Base-by-base conservation (phyloP, 2,113 vertebrate genomes). In the Syrrhaptes paradoxus region DNA sequence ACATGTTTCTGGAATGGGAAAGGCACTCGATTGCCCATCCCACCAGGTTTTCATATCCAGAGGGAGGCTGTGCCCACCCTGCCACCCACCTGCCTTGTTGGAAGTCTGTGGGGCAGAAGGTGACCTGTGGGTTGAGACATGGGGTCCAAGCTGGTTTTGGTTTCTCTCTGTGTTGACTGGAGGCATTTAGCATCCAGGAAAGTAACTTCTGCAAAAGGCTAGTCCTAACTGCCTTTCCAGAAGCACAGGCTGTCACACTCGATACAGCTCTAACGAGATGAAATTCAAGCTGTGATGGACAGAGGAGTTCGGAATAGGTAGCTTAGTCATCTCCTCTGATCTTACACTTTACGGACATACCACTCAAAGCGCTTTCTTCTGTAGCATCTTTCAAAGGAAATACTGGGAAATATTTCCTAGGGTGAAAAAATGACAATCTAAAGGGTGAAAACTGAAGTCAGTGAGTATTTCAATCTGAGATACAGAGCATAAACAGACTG, bases 381-480 rank as follows among this genome's bases (percentile, higher is more conserved):
- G 51, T 18, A 49, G 29, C 26, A 31, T 58, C 57, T 59, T 87
- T 86, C 78, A 90, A 70, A 87, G 78, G 57, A 62, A 87, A 90
- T 38, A 32, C 51, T 11, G 65, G 49, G 51, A 92, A 94, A 63
- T 38, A 57, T 51, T 91, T 89, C 45, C 3, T 9, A 82, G 71
- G 20, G 34, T 67, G 75, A 87, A 85, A 82, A 96, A 96, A 95
- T 83, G 8, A 91, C 85, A 82, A 62, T 61, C 18, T 9, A 87
- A 95, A 85, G 82, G 82, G 65, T 83, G 76, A 94, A 85, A 96
- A 95, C 43, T 93, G 79, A 91, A 94, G 68, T 62, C 79, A 80
- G 76, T 45, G 45, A 65, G 72, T 66, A 66, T 74, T 68, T 95
- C 59, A 67, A 59, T 67, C 54, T 72, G 21, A 31, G 38, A 58